Percentiles rank a stretch among this genome's conserved stretches.
Evolutionary conservation across 1,140 invertebrate species (phyloP).

Genomic region (Palaemon carinicauda): DNA sequence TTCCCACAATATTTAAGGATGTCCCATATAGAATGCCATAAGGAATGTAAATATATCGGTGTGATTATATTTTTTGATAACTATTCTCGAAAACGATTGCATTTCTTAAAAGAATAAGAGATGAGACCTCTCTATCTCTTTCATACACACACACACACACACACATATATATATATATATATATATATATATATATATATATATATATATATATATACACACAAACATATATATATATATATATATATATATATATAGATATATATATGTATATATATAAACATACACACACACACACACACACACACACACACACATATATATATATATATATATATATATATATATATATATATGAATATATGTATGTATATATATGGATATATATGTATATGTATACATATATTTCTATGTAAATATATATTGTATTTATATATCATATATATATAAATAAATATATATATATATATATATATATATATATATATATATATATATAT

Average conservation of each 20-base stretch:
- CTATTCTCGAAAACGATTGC: no score
- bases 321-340: not conserved
- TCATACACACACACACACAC: not conserved
- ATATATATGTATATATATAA: not conserved
- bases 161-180: not conserved
- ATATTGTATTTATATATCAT: not conserved
- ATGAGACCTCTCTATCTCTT: no score
- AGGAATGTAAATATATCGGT: no score
- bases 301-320: no score
- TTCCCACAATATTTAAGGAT: no score
- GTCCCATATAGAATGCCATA: no score
- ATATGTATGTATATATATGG: not conserved
- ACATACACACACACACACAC: not conserved
- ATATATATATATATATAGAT: not conserved
- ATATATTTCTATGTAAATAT: no score
- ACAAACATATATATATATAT: not conserved
- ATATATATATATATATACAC: not conserved
- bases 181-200: not conserved
- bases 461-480: not conserved
- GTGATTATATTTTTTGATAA: no score
- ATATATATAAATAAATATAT: not conserved
- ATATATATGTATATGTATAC: not conserved
- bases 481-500: not conserved
- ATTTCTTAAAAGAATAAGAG: no score
- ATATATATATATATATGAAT: not conserved